These are phyloP conservation scores for Tauraco erythrolophus DNA, from an alignment of 2,113 vertebrate genomes.

Conservation along the genomic window DNA sequence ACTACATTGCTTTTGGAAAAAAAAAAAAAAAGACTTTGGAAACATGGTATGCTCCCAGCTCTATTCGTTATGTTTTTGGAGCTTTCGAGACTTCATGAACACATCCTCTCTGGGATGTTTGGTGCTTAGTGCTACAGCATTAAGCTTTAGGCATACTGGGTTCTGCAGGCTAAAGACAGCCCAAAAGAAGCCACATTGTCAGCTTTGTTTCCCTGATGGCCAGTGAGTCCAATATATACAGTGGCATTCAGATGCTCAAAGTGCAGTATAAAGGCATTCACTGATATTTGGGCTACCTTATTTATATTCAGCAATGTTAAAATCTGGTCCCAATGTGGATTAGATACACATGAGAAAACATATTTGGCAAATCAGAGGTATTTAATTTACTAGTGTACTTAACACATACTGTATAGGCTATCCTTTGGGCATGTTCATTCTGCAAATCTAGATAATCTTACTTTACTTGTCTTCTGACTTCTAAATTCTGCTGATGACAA, in stretches of 20 bases:
- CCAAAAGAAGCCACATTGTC: neutral
- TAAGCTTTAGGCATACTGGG: neutral
- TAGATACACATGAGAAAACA: neutral
- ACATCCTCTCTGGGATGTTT: neutral
- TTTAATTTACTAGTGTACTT: constrained; percentile 4
- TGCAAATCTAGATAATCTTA: neutral
- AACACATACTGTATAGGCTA: neutral
- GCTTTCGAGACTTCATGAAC: neutral
- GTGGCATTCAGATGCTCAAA: neutral
- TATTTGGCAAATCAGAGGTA: constrained; percentile 20
- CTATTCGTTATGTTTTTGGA: neutral
- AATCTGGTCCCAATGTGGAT: neutral
- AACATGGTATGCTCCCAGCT: neutral
- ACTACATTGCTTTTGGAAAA: neutral
- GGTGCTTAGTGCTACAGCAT: neutral
- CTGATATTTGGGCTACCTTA: neutral
- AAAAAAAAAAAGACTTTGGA: neutral
- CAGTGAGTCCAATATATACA: neutral
- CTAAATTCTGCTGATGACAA: neutral
- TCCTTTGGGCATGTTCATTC: neutral
- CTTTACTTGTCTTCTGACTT: neutral
- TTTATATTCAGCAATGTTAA: neutral
- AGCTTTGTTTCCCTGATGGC: neutral
- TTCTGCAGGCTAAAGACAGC: neutral
- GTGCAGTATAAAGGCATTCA: neutral